A percentile compares a stretch with the other conserved stretches of the same genome.
phyloP scores from a whole-genome alignment of 2,797 vertebrate species.

The Poeciliopsis presidionis region DNA sequence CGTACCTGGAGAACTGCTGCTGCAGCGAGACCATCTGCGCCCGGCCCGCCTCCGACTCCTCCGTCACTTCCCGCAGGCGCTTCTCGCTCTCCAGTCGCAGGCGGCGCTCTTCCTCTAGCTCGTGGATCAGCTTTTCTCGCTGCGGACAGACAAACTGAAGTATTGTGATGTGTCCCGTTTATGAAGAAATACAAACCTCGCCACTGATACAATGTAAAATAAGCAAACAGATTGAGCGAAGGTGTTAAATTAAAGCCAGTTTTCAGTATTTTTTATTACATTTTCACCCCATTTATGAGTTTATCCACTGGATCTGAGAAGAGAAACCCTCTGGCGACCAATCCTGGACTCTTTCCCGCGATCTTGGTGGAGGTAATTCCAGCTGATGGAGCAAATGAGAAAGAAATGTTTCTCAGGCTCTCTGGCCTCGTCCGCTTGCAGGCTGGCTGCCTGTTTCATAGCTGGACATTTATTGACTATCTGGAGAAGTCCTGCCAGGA shows the following conservation, averaged over 20 bases:
- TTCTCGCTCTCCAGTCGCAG: constrained; percentile 90
- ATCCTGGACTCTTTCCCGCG: neutral
- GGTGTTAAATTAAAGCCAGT: neutral
- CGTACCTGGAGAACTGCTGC: constrained; percentile 89
- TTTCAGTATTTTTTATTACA: neutral
- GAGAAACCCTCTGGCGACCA: neutral
- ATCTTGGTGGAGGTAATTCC: constrained; percentile 1
- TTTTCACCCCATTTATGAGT: neutral
- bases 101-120: constrained; percentile 92
- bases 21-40: constrained; percentile 90
- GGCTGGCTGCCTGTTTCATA: constrained; percentile 31
- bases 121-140: constrained; percentile 94
- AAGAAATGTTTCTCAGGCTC: constrained; percentile 9
- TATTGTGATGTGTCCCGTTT: neutral
- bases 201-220: constrained; percentile 3
- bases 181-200: neutral
- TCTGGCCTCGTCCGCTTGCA: constrained; percentile 10
- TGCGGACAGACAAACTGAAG: constrained; percentile 51
- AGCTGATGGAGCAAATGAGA: constrained; percentile 41
- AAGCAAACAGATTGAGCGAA: neutral
- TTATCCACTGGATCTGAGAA: neutral
- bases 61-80: constrained; percentile 86
- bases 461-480: constrained; percentile 25
- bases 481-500: constrained; percentile 28
- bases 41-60: constrained; percentile 86